Base-by-base conservation (phyloP, 2,113 vertebrate genomes). In the Apeltes quadracus region DNA sequence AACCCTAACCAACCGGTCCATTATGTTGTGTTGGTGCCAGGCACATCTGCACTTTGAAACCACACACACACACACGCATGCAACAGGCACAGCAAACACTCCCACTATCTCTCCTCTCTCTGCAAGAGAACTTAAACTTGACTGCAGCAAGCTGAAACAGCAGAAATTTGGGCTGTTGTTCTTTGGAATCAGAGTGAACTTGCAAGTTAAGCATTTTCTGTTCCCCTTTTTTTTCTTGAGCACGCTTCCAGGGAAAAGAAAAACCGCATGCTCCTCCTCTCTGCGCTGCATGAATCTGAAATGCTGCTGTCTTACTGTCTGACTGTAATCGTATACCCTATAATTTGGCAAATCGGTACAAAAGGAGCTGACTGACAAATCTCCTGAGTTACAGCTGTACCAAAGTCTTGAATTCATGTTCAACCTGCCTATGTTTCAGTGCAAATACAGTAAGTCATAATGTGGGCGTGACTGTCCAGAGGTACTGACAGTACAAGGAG, bases 111-210 rank as follows among this genome's bases (percentile, higher is more conserved):
- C 48, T 63, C 68, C 27, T 55, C 22, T 34, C 34, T 58, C 74
- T 44, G 68, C 61, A 76, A 72, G 73, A 63, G 14, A 23, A 69
- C 50, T 85, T 73, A 54, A 61, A 75, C 64, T 18, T 78, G 41
- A 82, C 62, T 44, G 72, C 1, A 0, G 25, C 61, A 36, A 83
- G 85, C 73, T 82, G 85, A 84, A 85, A 61, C 82, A 81, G 82
- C 82, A 82, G 77, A 83, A 72, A 67, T 32, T 16, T 4, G n/a
- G n/a, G n/a, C 53, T 51, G 29, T n/a, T 41, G 43, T 41, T 48
- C 55, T 65, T 55, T 56, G 70, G 68, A 75, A 82, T 84, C 74
- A 68, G 34, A 62, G 73, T 39, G 55, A 75, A 82, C 41, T 27
- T 86, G 71, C 82, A 83, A 85, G 72, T 82, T 57, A 71, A 54